phyloP scores from a whole-genome alignment of 2,797 vertebrate genomes.

The Artibeus lituratus region DNA sequence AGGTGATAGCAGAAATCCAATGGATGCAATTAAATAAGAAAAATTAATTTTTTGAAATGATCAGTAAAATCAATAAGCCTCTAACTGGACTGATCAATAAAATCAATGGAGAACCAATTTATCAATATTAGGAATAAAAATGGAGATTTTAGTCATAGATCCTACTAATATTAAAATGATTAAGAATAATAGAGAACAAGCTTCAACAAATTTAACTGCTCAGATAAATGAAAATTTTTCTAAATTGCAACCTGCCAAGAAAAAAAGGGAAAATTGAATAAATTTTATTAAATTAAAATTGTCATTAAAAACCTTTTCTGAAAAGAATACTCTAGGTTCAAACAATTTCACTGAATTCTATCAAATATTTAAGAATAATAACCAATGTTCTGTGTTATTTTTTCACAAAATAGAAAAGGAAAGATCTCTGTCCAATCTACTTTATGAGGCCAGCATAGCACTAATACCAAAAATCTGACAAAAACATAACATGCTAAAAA shows the following conservation, averaged over 20 bases:
- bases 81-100: not conserved
- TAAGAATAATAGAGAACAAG: not conserved
- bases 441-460: not conserved
- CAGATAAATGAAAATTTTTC: not conserved
- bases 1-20: not conserved
- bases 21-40: not conserved
- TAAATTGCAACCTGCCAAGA: not conserved
- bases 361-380: not conserved
- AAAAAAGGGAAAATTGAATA: not conserved
- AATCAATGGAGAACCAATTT: not conserved
- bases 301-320: not conserved
- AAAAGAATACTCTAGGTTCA: not conserved
- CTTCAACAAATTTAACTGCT: not conserved
- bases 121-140: not conserved
- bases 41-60: not conserved
- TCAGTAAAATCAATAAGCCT: not conserved
- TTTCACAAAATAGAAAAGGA: not conserved
- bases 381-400: not conserved
- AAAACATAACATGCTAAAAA: not conserved
- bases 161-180: not conserved
- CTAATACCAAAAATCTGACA: not conserved
- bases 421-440: not conserved
- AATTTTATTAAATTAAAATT: not conserved
- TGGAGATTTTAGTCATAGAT: not conserved
- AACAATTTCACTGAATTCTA: not conserved